These are phyloP conservation scores for Knipowitschia caucasica DNA, from an alignment of 2,797 vertebrate species.

Conservation along the genomic window DNA sequence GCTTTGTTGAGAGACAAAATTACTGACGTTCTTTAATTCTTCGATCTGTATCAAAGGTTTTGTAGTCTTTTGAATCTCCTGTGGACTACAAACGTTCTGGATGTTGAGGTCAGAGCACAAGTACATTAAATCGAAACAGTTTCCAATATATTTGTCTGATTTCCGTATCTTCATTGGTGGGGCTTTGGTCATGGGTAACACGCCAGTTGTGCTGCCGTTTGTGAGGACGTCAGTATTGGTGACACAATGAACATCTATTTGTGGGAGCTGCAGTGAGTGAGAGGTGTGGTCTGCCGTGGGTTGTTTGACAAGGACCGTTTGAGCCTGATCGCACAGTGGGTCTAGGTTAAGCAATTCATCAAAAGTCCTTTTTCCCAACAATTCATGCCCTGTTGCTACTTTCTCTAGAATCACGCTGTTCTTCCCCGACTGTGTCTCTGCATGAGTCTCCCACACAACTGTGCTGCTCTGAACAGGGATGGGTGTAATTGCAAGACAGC, in stretches of 20 bases:
- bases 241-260: constrained; percentile 9
- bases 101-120: constrained; percentile 4
- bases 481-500: constrained; percentile 59
- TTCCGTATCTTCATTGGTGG: constrained; percentile 43
- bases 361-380: constrained; percentile 37
- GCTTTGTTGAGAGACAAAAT: constrained; percentile 7
- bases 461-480: constrained; percentile 33
- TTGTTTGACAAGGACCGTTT: constrained; percentile 52
- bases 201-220: background rate
- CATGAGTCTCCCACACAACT: constrained; percentile 27
- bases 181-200: background rate
- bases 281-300: constrained; percentile 13
- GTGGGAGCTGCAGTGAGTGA: constrained; percentile 24
- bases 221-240: constrained; percentile 17
- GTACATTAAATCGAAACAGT: background rate
- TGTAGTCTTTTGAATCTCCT: background rate
- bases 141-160: constrained; percentile 36
- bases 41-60: background rate
- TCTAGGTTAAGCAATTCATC: constrained; percentile 56
- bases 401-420: constrained; percentile 34
- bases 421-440: constrained; percentile 4
- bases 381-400: constrained; percentile 28
- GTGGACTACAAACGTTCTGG: background rate
- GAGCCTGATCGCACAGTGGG: constrained; percentile 46
- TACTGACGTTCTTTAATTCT: constrained; percentile 8